Evolutionary conservation across 2,113 vertebrate species (phyloP), one percentile per base, ranked within the genome.

Genomic region (Sterrhoptilus dennistouni): DNA sequence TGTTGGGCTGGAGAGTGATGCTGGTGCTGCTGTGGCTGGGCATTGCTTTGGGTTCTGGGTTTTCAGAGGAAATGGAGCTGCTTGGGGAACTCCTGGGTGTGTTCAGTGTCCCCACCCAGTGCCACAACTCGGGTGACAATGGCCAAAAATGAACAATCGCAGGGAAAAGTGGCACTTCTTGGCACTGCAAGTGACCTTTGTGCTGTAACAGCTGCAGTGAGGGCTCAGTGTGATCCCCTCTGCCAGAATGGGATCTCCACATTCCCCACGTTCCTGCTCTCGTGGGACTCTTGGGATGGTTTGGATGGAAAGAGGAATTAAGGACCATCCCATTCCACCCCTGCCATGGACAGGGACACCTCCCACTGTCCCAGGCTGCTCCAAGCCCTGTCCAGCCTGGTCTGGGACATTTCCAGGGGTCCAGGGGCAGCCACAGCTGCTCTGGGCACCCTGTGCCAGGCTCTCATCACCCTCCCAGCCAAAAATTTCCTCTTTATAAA

Each of bases 211-310:
- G 64, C 3, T 45, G 17, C 33, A 9, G 7, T 0, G 16, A 11
- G 56, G 64, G 24, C 4, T 22, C 20, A 8, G 57, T 8, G 19
- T 6, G n/a, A 17, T 14, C 64, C 64, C 1, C 1, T 7, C 0
- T 13, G 38, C 6, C 13, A 7, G 9, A 6, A 3, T 0, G 1
- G 28, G 18, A 11, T 47, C 40, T 29, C 69, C 3, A 0, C 8
- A 2, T 13, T 56, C 56, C 49, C 69, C 3, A 0, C 8, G 2
- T 13, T 56, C 56, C 49, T 57, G 57, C 57, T 42, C 21, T 25
- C 0, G 0, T 31, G 57, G 76, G 27, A 33, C 3, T 33, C 44
- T 2, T 28, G 60, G 59, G 11, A 22, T 36, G n/a, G 6, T 40
- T 79, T 40, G 65, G 47, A 6, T 54, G 20, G 74, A 15, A 16